A percentile compares a stretch with the other conserved stretches of the same genome.
Evolutionary conservation across 2,113 vertebrate species (phyloP).

Genomic region (Paradisaea rubra): DNA sequence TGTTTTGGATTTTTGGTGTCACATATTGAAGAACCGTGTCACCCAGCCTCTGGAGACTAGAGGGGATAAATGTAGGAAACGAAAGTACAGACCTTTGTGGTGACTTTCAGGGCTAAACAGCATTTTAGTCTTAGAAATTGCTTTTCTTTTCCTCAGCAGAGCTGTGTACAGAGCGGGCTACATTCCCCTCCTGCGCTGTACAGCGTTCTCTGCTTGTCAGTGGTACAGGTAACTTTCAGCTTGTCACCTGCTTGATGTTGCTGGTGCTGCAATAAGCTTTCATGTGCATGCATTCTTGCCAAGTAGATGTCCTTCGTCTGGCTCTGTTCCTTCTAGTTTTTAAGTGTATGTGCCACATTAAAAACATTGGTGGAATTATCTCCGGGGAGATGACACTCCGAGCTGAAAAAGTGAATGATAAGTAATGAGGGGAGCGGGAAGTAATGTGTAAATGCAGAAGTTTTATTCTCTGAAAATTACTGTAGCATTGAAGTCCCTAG

Average conservation of each 20-base stretch:
- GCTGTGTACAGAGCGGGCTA: not conserved
- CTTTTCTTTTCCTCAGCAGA: not conserved
- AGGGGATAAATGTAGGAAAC: not conserved
- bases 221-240: not conserved
- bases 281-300: not conserved
- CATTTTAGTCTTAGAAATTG: not conserved
- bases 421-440: not conserved
- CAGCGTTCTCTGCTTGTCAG: not conserved
- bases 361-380: not conserved
- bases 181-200: fast-evolving
- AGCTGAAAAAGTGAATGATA: not conserved
- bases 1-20: not conserved
- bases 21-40: not conserved
- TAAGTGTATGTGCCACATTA: not conserved
- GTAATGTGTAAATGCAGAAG: not conserved
- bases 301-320: not conserved
- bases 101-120: not conserved
- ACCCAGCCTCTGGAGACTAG: not conserved
- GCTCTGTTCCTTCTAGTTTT: not conserved
- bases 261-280: not conserved
- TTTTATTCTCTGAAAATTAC: not conserved
- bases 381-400: not conserved
- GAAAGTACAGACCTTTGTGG: not conserved
- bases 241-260: not conserved
- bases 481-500: not conserved